A percentile compares a stretch with the other conserved stretches of the same genome.
These are phyloP conservation scores for Rhyacichthys aspro DNA, from an alignment of 2,797 vertebrate genomes.

Conservation along the genomic window DNA sequence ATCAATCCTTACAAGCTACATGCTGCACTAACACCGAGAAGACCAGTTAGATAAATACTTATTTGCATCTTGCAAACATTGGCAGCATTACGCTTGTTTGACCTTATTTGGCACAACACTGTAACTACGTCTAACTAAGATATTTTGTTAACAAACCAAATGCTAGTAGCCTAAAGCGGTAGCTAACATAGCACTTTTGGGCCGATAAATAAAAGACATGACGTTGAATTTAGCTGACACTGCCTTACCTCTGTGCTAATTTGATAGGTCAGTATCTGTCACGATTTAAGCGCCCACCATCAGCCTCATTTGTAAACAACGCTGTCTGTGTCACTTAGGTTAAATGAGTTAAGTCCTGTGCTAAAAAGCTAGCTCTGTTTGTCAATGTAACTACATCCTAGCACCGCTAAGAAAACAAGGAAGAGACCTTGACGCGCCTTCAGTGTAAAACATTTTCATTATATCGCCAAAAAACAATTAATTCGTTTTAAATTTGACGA, in stretches of 20 bases:
- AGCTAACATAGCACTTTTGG: constrained; percentile 49
- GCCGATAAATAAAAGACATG: constrained; percentile 20
- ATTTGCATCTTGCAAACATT: not conserved
- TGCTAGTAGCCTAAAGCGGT: constrained; percentile 22
- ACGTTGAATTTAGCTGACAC: not conserved
- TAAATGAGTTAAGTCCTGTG: constrained; percentile 48
- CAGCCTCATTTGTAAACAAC: constrained; percentile 45
- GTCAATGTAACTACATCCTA: constrained; percentile 36
- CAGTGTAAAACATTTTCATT: constrained; percentile 33
- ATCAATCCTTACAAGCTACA: not conserved
- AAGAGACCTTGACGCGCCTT: not conserved
- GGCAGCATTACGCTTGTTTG: not conserved
- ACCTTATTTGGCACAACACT: not conserved
- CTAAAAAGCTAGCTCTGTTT: constrained; percentile 51
- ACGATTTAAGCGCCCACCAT: constrained; percentile 13
- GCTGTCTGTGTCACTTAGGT: constrained; percentile 51
- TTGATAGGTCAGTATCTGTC: not conserved
- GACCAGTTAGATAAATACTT: not conserved
- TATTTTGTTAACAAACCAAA: constrained; percentile 18
- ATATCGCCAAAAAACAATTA: not conserved
- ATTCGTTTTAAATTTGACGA: not conserved
- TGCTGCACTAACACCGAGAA: not conserved
- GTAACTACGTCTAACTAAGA: not conserved
- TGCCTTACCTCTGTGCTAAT: not conserved
- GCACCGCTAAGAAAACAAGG: not conserved